Percentiles rank a stretch among this genome's conserved stretches.
Conservation (phyloP, 2,113 vertebrate species). For the Aleadryas rufinucha region DNA sequence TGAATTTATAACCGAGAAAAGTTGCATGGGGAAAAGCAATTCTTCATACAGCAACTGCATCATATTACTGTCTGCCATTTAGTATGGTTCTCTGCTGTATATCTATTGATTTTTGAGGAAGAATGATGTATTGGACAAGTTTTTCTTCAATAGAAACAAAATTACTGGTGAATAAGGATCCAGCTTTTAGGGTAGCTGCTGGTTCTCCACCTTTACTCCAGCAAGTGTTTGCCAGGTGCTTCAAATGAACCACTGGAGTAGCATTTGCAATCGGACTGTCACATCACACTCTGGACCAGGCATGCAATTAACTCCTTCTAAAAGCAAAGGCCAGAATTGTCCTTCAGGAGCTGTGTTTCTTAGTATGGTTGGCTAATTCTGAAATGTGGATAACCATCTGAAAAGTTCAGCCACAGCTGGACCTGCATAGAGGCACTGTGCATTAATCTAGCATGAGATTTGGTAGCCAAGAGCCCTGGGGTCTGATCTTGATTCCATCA, state of each 20-base stretch:
- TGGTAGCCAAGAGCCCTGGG: neutral
- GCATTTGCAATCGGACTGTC: neutral
- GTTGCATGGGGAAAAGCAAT: constrained; percentile 32
- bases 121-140: neutral
- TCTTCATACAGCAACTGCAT: constrained; percentile 22
- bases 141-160: constrained; percentile 40
- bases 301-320: neutral
- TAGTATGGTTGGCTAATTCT: neutral
- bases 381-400: neutral
- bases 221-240: neutral
- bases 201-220: neutral
- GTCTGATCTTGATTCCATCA: neutral
- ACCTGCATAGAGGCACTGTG: neutral
- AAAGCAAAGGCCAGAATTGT: neutral
- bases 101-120: constrained; percentile 46
- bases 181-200: neutral
- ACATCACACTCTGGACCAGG: neutral
- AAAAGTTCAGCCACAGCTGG: constrained; percentile 39
- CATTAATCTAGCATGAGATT: constrained; percentile 31
- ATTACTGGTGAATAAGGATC: neutral
- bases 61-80: constrained; percentile 1
- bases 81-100: constrained; percentile 9
- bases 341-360: neutral
- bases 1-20: constrained; percentile 9
- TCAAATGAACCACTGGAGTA: neutral